Conservation (phyloP, 2,797 vertebrate species). For the Leptodactylus fallax region DNA sequence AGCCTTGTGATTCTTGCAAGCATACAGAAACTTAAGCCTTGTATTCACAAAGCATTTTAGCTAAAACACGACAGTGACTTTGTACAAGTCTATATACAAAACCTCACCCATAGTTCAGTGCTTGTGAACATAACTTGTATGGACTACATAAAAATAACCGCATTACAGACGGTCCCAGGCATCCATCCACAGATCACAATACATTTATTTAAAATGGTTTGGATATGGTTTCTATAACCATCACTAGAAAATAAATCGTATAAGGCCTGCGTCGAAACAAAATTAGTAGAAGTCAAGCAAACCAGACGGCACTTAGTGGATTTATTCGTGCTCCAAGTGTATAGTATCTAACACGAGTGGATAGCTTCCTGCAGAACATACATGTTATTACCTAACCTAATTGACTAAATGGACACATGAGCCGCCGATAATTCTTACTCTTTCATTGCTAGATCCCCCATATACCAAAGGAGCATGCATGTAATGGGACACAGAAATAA, state of each 20-base stretch:
- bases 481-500: constrained; percentile 76
- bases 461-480: constrained; percentile 73
- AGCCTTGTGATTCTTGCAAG: background rate
- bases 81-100: background rate
- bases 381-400: background rate
- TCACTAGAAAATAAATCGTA: background rate
- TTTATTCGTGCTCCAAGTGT: constrained; percentile 35
- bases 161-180: background rate
- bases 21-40: background rate
- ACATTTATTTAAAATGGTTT: background rate
- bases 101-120: background rate
- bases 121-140: constrained; percentile 1
- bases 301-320: constrained; percentile 39
- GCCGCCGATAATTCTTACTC: background rate
- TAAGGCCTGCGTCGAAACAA: background rate
- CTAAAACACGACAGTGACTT: background rate
- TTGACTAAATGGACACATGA: background rate
- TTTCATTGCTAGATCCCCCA: constrained; percentile 45
- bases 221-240: background rate
- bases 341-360: background rate
- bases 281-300: background rate
- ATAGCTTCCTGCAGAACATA: background rate
- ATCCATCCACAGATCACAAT: background rate
- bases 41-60: background rate
- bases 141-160: background rate